Evolutionary conservation across 2,113 vertebrate genomes (phyloP), one percentile per base, ranked within the genome.

Genomic region (Laterallus jamaicensis): DNA sequence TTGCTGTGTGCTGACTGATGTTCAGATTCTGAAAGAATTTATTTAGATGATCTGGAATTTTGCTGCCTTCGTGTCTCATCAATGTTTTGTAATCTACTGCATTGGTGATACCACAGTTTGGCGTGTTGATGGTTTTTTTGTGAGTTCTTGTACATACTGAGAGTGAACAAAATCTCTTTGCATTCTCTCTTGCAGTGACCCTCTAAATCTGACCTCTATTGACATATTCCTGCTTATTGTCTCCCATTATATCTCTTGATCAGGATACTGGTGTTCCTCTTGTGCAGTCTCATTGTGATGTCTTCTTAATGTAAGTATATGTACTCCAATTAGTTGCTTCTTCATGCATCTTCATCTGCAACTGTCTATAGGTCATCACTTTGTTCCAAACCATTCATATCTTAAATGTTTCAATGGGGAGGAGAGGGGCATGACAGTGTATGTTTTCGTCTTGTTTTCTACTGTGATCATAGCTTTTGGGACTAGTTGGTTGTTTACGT

Each of bases 231-330:
- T 97, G 87, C 67, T 95, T 92, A 91, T 93, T 97, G 82, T 93
- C 91, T 95, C 95, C 89, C 94, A 92, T 88, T 97, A 67, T 96
- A 96, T 95, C 91, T 96, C 92, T 97, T 96, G 75, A 68, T 97
- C 91, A 94, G 86, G 71, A 54, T 88, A 94, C 79, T 90, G 92
- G 31, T 97, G 83, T 95, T 95, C 79, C 94, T 89, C 89, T 94
- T 95, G 80, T 95, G 40, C 78, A 96, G 62, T 93, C 74, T 96
- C 80, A 62, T 73, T 94, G 77, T 96, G 86, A 93, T 97, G 94
- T 97, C 96, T 95, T 88, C 95, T 81, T 97, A 89, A 92, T 83
- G 52, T 95, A 95, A 96, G 95, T 92, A 86, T 80, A 96, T 96
- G 92, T 90, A 58, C 67, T 96, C 86, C 40, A 37, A 77, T 83